Conservation (phyloP, 1,140 invertebrate species). For the Diploscapter pachys region DNA sequence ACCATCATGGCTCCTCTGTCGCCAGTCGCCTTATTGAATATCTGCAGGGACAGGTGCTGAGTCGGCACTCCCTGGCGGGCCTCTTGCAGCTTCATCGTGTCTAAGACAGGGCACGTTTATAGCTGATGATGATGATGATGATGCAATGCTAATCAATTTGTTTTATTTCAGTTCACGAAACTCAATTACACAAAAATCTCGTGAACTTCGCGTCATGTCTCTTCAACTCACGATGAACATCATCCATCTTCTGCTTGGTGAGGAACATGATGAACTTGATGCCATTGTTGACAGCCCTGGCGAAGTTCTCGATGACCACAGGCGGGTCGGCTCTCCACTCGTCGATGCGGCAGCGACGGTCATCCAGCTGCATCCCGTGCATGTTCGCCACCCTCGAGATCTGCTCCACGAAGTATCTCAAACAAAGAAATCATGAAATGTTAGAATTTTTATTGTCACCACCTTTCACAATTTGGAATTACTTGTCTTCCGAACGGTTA, state of each 20-base stretch:
- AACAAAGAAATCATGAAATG: neutral
- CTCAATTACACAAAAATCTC: no score
- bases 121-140: constrained; percentile 6
- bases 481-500: neutral
- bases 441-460: neutral
- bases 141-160: neutral
- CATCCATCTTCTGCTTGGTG: constrained; percentile 17
- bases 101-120: neutral
- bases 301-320: neutral
- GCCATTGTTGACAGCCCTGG: neutral
- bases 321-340: neutral
- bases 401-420: constrained; percentile 16
- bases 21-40: constrained; percentile 22
- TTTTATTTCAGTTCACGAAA: neutral
- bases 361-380: constrained; percentile 2
- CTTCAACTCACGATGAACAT: constrained; percentile 7
- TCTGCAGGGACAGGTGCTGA: constrained; percentile 24
- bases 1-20: constrained; percentile 25
- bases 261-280: constrained; percentile 5
- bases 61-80: constrained; percentile 20
- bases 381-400: neutral
- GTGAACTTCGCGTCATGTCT: no score
- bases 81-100: constrained; percentile 29
- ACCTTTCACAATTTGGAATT: no score
- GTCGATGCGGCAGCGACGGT: neutral